Conservation (phyloP, 2,888 invertebrate species). For the Diabrotica balteata region DNA sequence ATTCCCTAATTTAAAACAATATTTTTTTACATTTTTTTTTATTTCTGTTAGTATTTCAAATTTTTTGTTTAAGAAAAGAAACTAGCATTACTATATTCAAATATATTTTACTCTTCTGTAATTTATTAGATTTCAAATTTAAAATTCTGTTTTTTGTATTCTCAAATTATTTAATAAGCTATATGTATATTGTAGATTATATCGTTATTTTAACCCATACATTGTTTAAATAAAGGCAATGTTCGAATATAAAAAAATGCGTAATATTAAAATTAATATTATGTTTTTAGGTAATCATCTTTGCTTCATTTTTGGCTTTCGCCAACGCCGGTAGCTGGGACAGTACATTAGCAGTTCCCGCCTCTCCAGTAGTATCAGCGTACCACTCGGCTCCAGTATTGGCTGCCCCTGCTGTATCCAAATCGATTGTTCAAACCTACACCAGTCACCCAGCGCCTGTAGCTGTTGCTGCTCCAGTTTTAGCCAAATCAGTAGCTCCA, state of each 20-base stretch:
- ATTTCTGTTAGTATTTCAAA: too few species aligned
- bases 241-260: neutral
- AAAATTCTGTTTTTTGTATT: too few species aligned
- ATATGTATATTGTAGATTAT: too few species aligned
- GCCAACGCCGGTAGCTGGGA: constrained; percentile 65
- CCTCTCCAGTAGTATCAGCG: constrained; percentile 56
- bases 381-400: constrained; percentile 47
- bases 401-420: constrained; percentile 56
- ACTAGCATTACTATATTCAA: too few species aligned
- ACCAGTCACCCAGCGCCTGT: constrained; percentile 66
- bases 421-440: constrained; percentile 63
- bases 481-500: neutral
- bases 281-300: constrained; percentile 61
- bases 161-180: too few species aligned
- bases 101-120: too few species aligned
- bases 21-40: too few species aligned
- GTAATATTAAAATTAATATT: neutral
- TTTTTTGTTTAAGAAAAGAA: too few species aligned
- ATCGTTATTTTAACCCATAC: too few species aligned
- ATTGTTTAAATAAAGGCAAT: neutral
- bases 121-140: too few species aligned
- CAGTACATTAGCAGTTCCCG: constrained; percentile 45
- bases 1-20: too few species aligned
- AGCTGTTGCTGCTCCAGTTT: constrained; percentile 58
- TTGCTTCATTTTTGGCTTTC: constrained; percentile 67